Evolutionary conservation across 2,113 vertebrate species (phyloP).

Genomic region (chimpanzee (Pan troglodytes)): NHGRI_mPanTro3-v2.1_pri NC_072401.2:25304001-25304500

Average conservation of each 20-base stretch:
- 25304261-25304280: background rate
- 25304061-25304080: background rate
- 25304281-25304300: background rate
- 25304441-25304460: conserved; percentile 93
- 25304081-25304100: background rate
- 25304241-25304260: background rate
- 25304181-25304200: no score
- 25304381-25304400: conserved; percentile 16
- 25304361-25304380: conserved; percentile 2
- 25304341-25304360: background rate
- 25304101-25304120: background rate
- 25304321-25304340: background rate
- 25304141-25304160: background rate
- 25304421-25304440: fast-evolving
- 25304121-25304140: background rate
- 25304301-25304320: background rate
- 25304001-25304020: background rate
- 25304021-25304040: background rate
- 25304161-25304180: no score
- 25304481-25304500: conserved; percentile 96
- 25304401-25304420: background rate
- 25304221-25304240: background rate
- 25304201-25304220: no score
- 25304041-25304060: conserved; percentile 33
- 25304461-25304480: conserved; percentile 93